Conservation (phyloP, 1,140 invertebrate genomes). For the Asobara japonica region DNA sequence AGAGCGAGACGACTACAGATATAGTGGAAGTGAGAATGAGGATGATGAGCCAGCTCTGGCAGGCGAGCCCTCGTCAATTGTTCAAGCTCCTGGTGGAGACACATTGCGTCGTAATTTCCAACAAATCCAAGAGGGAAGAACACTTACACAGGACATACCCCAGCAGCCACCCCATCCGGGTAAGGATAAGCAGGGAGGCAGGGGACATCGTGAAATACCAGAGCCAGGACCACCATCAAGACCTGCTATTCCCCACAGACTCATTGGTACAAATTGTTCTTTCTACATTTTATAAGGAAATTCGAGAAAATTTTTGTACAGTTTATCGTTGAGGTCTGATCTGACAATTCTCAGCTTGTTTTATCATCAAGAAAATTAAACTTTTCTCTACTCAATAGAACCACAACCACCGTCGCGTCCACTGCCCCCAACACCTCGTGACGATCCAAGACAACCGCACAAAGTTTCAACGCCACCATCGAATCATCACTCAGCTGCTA, state of each 20-base stretch:
- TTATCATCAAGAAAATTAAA: no score
- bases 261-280: constrained; percentile 72
- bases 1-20: constrained; percentile 83
- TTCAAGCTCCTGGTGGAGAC: constrained; percentile 89
- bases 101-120: constrained; percentile 96
- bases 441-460: constrained; percentile 71
- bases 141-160: constrained; percentile 69
- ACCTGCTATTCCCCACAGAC: constrained; percentile 86
- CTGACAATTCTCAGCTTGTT: no score
- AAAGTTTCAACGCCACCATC: constrained; percentile 70
- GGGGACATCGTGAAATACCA: constrained; percentile 70
- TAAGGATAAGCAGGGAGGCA: constrained; percentile 67
- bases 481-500: constrained; percentile 57
- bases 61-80: constrained; percentile 89
- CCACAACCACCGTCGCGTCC: constrained; percentile 77
- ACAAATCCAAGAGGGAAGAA: constrained; percentile 92
- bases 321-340: no score
- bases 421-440: constrained; percentile 84
- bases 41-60: constrained; percentile 86
- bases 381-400: no score
- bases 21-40: constrained; percentile 89
- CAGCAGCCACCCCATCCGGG: constrained; percentile 66
- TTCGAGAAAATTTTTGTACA: no score
- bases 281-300: constrained; percentile 5
- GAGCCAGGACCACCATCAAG: constrained; percentile 85